Evolutionary conservation across 2,888 invertebrate genomes (phyloP).

Genomic region (Andrena praecox): DNA sequence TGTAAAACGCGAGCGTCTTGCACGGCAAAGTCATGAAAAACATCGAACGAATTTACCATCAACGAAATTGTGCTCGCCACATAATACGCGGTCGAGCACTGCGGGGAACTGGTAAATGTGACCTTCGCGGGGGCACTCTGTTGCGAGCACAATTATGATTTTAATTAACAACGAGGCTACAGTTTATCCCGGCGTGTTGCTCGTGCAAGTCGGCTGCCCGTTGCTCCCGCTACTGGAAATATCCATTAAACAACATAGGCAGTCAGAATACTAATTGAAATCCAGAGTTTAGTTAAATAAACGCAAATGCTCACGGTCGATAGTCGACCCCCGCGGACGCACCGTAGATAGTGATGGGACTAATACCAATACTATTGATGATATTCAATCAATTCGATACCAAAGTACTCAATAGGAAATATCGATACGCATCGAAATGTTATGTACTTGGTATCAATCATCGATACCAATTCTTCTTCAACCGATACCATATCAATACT

Average conservation of each 20-base stretch:
- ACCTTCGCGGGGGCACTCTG: conserved; percentile 36
- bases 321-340: neutral
- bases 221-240: conserved; percentile 26
- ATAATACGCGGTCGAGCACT: neutral
- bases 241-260: conserved; percentile 49
- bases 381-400: no score
- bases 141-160: conserved; percentile 70
- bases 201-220: conserved; percentile 4
- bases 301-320: conserved; percentile 4
- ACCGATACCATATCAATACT: no score
- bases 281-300: conserved; percentile 28
- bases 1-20: neutral
- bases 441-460: no score
- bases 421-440: no score
- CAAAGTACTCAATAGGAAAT: no score
- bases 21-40: neutral
- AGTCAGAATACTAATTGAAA: conserved; percentile 56
- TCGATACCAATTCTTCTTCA: no score
- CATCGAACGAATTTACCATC: neutral
- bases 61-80: conserved; percentile 1
- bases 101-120: conserved; percentile 4
- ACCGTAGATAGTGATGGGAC: no score
- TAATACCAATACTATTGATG: no score
- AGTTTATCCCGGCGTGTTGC: conserved; percentile 28
- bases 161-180: conserved; percentile 68